A percentile compares a stretch with the other conserved stretches of the same genome.
Conservation (phyloP, 1,140 invertebrate genomes). For the Aphelenchoides avenae region DNA sequence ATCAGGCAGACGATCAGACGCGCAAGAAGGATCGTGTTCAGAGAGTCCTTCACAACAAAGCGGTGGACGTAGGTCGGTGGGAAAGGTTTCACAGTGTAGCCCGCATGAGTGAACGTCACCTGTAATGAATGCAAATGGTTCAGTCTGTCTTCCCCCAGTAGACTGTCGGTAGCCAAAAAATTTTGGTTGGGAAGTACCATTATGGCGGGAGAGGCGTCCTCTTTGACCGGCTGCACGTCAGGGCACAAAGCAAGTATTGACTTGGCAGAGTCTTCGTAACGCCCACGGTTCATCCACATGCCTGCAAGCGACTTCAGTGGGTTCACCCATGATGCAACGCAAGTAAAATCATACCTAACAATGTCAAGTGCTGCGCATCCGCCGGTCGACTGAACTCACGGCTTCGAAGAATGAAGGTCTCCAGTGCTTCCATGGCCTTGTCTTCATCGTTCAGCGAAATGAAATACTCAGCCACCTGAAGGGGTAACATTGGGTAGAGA, state of each 20-base stretch:
- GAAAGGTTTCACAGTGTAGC: constrained; percentile 42
- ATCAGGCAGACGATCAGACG: constrained; percentile 34
- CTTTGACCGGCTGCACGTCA: constrained; percentile 26
- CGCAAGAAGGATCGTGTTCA: constrained; percentile 38
- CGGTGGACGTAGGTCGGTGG: constrained; percentile 9
- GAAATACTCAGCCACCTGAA: constrained; percentile 52
- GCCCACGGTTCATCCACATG: constrained; percentile 36
- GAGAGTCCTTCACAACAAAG: constrained; percentile 19
- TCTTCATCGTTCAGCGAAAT: constrained; percentile 53
- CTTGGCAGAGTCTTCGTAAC: constrained; percentile 41
- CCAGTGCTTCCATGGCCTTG: constrained; percentile 48
- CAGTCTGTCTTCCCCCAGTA: too few species aligned
- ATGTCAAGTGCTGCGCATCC: constrained; percentile 35
- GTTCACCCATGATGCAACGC: too few species aligned
- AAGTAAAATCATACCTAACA: constrained; percentile 24
- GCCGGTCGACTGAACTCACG: constrained; percentile 37
- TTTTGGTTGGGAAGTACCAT: too few species aligned
- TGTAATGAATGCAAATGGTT: constrained; percentile 11
- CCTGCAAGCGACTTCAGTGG: constrained; percentile 26
- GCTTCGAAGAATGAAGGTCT: constrained; percentile 48
- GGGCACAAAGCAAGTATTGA: constrained; percentile 46
- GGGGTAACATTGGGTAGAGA: neutral
- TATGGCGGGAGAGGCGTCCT: constrained; percentile 18
- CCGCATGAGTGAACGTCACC: constrained; percentile 32
- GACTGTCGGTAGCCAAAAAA: too few species aligned